Conservation (phyloP, 2,888 invertebrate genomes). For the Drosophila gaucha region DNA sequence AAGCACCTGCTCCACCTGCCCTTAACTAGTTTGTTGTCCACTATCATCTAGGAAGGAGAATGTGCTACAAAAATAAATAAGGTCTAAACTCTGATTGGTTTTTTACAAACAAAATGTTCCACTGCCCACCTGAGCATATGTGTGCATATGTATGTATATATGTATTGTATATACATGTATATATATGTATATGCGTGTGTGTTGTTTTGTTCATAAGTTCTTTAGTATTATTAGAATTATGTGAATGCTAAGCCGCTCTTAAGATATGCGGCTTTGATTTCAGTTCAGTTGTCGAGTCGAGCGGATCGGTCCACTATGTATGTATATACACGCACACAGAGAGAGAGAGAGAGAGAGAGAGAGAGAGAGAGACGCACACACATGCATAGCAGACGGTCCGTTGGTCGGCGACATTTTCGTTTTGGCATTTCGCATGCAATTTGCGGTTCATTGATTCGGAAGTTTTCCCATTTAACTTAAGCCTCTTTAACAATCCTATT, state of each 20-base stretch:
- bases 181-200: constrained; percentile 6
- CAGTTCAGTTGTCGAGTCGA: constrained; percentile 22
- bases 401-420: constrained; percentile 74
- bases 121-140: neutral
- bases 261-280: constrained; percentile 46
- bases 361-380: too few relatives aligned
- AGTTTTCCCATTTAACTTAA: constrained; percentile 85
- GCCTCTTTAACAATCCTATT: constrained; percentile 84
- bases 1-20: neutral
- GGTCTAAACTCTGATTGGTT: constrained; percentile 8
- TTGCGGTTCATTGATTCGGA: constrained; percentile 84
- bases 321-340: neutral
- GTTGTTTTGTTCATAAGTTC: constrained; percentile 3
- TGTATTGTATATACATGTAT: neutral
- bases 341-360: too few relatives aligned
- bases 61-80: neutral
- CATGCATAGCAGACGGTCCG: constrained; percentile 24
- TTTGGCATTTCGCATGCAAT: constrained; percentile 82
- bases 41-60: neutral
- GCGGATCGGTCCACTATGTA: constrained; percentile 36
- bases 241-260: constrained; percentile 28
- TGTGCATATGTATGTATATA: constrained; percentile 6
- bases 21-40: neutral
- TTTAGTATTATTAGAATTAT: constrained; percentile 39
- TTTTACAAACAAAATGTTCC: neutral